These are phyloP conservation scores for Hippopotamus amphibius DNA, from an alignment of 2,113 vertebrate species.

Conservation along the genomic window DNA sequence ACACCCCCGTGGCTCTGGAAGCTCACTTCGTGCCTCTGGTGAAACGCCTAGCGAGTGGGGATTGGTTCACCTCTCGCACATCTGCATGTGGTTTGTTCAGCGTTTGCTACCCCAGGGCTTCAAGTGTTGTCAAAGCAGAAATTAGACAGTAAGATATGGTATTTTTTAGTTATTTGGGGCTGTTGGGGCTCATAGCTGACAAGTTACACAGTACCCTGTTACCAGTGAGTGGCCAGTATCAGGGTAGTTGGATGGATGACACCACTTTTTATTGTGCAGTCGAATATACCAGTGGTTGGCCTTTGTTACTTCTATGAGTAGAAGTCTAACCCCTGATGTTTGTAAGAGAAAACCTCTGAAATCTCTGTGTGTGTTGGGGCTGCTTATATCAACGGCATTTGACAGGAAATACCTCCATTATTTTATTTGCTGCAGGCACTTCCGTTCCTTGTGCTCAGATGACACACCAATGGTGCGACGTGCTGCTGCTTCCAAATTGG, in stretches of 20 bases:
- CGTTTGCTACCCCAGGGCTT: conserved; percentile 94
- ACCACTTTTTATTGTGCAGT: neutral
- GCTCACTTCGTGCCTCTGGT: conserved; percentile 96
- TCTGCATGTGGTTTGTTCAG: conserved; percentile 95
- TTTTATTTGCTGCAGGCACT: conserved; percentile 87
- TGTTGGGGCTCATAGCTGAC: neutral
- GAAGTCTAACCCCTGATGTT: neutral
- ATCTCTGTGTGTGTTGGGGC: neutral
- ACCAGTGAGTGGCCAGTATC: neutral
- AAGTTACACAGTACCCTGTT: neutral
- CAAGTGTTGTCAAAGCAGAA: conserved; percentile 92
- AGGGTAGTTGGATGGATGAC: neutral
- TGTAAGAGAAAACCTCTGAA: conserved; percentile 22
- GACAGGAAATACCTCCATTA: conserved; percentile 14
- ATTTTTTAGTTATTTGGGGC: conserved; percentile 20
- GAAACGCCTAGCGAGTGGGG: conserved; percentile 93
- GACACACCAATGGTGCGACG: conserved; percentile 96
- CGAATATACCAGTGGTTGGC: neutral
- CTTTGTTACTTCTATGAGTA: neutral
- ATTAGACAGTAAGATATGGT: conserved; percentile 92
- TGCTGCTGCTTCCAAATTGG: conserved; percentile 94
- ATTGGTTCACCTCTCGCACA: conserved; percentile 96
- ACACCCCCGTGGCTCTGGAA: conserved; percentile 93
- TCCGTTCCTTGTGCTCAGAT: conserved; percentile 94
- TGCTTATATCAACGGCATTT: neutral